Evolutionary conservation across 1,140 invertebrate species (phyloP).

Genomic region (Drosophila novamexicana): DNA sequence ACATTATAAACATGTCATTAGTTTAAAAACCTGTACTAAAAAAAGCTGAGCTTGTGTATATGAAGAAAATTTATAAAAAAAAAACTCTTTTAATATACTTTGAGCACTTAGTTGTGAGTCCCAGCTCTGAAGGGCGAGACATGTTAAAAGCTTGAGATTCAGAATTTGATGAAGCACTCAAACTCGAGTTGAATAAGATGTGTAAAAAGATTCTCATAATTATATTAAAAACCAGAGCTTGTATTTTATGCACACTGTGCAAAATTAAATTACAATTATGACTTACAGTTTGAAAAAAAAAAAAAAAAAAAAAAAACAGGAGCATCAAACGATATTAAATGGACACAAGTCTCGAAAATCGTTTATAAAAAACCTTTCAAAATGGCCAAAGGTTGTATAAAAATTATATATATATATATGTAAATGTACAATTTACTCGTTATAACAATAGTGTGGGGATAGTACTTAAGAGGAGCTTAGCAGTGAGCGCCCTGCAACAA

Average conservation of each 20-base stretch:
- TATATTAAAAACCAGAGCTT: background rate
- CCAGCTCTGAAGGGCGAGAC: background rate
- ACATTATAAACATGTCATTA: background rate
- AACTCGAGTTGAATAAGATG: background rate
- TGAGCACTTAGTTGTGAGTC: constrained; percentile 15
- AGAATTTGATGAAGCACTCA: too few species aligned
- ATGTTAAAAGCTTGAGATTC: constrained; percentile 12
- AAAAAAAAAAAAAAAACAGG: background rate
- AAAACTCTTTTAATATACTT: constrained; percentile 6
- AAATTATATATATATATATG: constrained; percentile 13
- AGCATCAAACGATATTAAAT: background rate
- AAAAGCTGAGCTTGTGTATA: background rate
- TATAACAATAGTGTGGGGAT: constrained; percentile 21
- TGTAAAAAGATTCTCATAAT: background rate
- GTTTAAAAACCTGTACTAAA: background rate
- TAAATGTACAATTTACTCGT: constrained; percentile 11
- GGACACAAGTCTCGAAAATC: constrained; percentile 12
- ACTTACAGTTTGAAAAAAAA: constrained; percentile 20
- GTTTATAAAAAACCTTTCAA: constrained; percentile 14
- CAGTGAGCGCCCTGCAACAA: constrained; percentile 3
- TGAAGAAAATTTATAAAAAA: background rate
- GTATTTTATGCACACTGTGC: constrained; percentile 16
- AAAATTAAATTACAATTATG: constrained; percentile 19
- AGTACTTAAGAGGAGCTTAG: constrained; percentile 24
- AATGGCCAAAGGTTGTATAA: constrained; percentile 30